phyloP scores from a whole-genome alignment of 2,888 invertebrate genomes.

The Patella ulyssiponensis region DNA sequence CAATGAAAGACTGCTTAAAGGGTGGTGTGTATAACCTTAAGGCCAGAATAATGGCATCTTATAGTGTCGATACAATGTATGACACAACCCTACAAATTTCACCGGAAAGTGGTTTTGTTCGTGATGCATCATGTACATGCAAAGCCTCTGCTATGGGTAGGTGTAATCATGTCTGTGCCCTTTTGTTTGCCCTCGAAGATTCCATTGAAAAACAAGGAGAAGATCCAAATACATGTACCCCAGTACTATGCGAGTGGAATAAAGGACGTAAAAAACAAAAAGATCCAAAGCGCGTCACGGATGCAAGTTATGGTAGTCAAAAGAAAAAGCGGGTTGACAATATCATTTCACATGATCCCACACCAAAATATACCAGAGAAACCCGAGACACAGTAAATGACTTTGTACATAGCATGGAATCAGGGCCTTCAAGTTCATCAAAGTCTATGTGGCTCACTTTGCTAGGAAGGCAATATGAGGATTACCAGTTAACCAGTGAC shows the following conservation, averaged over 20 bases:
- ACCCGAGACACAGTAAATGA: too few species aligned
- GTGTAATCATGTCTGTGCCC: background rate
- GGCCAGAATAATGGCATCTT: slow-evolving; percentile 31
- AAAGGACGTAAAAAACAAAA: background rate
- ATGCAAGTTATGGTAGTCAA: background rate
- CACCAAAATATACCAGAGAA: too few species aligned
- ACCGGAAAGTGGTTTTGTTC: background rate
- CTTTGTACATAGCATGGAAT: background rate
- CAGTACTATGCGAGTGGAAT: background rate
- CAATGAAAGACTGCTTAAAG: slow-evolving; percentile 31
- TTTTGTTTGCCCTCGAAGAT: background rate
- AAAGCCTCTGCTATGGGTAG: background rate
- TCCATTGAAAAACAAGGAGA: background rate
- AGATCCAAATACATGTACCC: background rate
- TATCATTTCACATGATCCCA: too few species aligned
- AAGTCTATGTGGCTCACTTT: background rate
- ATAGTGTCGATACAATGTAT: background rate
- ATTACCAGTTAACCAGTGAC: too few species aligned
- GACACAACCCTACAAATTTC: background rate
- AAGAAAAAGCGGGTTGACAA: too few species aligned
- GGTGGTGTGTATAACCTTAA: slow-evolving; percentile 29
- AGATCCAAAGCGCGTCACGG: background rate
- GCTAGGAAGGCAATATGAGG: too few species aligned
- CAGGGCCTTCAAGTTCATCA: background rate
- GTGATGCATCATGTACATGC: background rate